Percentiles rank a stretch among this genome's conserved stretches.
Evolutionary conservation across 2,113 vertebrate species (phyloP).

Genomic region (Colius striatus): DNA sequence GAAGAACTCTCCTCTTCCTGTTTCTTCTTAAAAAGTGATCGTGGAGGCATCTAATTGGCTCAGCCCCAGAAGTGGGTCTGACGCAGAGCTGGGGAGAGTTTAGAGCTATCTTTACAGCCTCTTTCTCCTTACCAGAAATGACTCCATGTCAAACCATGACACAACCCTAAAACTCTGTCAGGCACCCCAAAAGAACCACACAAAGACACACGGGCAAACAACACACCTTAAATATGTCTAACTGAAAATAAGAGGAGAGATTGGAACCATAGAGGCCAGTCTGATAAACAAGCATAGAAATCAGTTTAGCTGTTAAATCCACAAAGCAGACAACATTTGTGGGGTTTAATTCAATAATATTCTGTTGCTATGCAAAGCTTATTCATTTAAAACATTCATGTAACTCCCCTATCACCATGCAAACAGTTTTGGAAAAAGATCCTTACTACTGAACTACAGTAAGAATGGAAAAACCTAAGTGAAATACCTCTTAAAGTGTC

Average conservation of each 20-base stretch:
- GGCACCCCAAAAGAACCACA: neutral
- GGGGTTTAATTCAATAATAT: neutral
- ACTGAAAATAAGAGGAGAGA: neutral
- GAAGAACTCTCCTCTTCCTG: too few species aligned
- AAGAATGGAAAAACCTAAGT: neutral
- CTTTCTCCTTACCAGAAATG: too few species aligned
- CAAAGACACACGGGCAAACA: neutral
- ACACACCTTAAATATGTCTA: neutral
- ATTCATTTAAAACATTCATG: neutral
- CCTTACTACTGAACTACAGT: neutral
- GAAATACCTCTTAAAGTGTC: conserved; percentile 2
- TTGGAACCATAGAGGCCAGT: neutral
- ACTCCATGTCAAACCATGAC: too few species aligned
- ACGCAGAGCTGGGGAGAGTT: too few species aligned
- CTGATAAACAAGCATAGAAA: neutral
- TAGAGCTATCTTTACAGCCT: too few species aligned
- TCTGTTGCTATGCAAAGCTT: neutral
- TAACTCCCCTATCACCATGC: neutral
- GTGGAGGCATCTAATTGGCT: too few species aligned
- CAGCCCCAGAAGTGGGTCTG: too few species aligned
- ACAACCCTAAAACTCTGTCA: neutral
- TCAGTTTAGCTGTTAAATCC: neutral
- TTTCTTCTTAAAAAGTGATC: too few species aligned
- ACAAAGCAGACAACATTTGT: neutral
- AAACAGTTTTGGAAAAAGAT: neutral